A percentile compares a stretch with the other conserved stretches of the same genome.
Evolutionary conservation across 2,888 invertebrate genomes (phyloP).

Genomic region (Sycophila texana): DNA sequence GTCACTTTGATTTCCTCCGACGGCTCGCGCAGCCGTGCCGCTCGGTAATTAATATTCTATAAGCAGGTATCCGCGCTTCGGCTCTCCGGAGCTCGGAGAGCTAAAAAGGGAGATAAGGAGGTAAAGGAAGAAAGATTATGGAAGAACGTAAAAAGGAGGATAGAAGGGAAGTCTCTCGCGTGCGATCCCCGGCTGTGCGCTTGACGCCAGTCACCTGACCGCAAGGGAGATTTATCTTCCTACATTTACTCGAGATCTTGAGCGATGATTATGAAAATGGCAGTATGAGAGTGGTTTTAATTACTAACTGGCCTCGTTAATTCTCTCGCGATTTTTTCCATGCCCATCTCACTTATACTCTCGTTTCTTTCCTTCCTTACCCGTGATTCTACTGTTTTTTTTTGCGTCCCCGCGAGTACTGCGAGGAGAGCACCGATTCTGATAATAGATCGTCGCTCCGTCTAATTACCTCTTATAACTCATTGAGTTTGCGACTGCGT

Average conservation of each 20-base stretch:
- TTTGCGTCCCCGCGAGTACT: slow-evolving; percentile 29
- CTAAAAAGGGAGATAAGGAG: slow-evolving; percentile 4
- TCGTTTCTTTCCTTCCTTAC: neutral
- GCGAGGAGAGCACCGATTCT: slow-evolving; percentile 17
- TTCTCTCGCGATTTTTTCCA: slow-evolving; percentile 49
- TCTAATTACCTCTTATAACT: slow-evolving; percentile 56
- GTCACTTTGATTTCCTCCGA: slow-evolving; percentile 29
- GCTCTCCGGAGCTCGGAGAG: neutral
- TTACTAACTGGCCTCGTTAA: slow-evolving; percentile 58
- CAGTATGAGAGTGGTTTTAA: slow-evolving; percentile 55
- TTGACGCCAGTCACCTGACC: slow-evolving; percentile 54
- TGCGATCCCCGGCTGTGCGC: neutral
- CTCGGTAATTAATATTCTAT: slow-evolving; percentile 49
- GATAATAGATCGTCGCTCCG: slow-evolving; percentile 57
- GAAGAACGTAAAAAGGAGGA: slow-evolving; percentile 9
- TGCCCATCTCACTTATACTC: neutral
- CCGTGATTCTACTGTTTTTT: slow-evolving; percentile 4
- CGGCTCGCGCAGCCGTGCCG: neutral
- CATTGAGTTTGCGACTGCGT: slow-evolving; percentile 41
- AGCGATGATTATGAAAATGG: slow-evolving; percentile 58
- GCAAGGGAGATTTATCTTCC: slow-evolving; percentile 54
- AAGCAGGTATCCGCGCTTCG: neutral
- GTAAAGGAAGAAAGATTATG: neutral
- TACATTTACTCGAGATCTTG: slow-evolving; percentile 58
- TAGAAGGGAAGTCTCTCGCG: slow-evolving; percentile 32